Conservation (phyloP, 2,113 vertebrate species). For the Pongo pygmaeus region DNA sequence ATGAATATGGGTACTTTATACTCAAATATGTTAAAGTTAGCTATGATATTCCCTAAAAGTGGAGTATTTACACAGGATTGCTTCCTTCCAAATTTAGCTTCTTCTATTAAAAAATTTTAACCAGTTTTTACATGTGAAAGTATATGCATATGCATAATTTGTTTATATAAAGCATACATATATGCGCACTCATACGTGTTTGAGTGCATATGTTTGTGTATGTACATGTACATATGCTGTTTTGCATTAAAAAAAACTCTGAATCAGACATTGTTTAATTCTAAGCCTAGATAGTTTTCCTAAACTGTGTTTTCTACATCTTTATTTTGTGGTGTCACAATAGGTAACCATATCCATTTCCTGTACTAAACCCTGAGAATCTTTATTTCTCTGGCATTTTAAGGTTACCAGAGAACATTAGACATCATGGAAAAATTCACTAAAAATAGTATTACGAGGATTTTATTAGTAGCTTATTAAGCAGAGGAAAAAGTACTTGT, state of each 20-base stretch:
- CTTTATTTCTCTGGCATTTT: neutral
- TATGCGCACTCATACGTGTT: neutral
- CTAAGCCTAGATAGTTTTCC: neutral
- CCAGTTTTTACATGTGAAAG: neutral
- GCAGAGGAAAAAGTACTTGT: neutral
- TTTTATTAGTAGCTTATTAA: neutral
- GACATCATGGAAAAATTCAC: neutral
- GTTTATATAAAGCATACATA: neutral
- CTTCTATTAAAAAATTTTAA: neutral
- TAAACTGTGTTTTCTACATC: neutral
- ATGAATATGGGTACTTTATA: neutral
- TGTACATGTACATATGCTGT: neutral
- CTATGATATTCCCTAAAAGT: neutral
- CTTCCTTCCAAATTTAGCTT: constrained; percentile 1
- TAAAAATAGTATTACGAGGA: neutral
- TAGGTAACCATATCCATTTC: neutral
- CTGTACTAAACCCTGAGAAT: neutral
- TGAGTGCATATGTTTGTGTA: neutral
- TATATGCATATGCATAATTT: neutral
- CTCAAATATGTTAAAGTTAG: constrained; percentile 42
- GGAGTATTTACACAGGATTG: neutral
- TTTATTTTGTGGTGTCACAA: neutral
- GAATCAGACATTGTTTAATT: constrained; percentile 20
- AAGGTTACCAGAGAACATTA: neutral
- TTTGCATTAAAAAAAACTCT: neutral